A percentile compares a stretch with the other conserved stretches of the same genome.
These are phyloP conservation scores for Silurus asotus DNA, from an alignment of 2,113 vertebrate genomes.

Conservation along the genomic window DNA sequence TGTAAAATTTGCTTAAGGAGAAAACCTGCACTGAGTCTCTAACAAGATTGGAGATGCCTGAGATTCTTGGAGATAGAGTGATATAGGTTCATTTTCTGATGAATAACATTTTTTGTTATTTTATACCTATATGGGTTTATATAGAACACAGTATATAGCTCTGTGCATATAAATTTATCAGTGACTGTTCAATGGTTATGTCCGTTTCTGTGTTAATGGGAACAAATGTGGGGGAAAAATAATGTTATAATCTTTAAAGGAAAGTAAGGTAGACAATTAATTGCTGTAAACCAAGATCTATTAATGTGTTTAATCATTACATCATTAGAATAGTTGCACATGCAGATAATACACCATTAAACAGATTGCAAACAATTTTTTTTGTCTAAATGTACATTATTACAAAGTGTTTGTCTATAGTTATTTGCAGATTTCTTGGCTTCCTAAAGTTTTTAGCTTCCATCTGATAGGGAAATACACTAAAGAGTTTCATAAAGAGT, in stretches of 20 bases:
- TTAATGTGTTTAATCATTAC: conserved; percentile 12
- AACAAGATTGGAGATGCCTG: background rate
- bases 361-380: background rate
- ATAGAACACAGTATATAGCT: background rate
- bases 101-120: background rate
- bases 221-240: background rate
- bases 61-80: too few relatives aligned
- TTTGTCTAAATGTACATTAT: background rate
- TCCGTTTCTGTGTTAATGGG: background rate
- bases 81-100: background rate
- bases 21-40: background rate
- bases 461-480: background rate
- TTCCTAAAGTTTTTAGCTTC: background rate
- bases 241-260: conserved; percentile 6
- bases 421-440: background rate
- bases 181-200: background rate
- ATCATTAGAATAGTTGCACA: background rate
- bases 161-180: background rate
- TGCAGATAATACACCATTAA: background rate
- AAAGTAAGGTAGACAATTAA: background rate
- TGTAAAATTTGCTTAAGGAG: background rate
- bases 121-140: background rate
- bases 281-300: background rate
- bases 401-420: background rate
- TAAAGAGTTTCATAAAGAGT: background rate